These are phyloP conservation scores for Triops cancriformis DNA, from an alignment of 1,140 invertebrate genomes.

Conservation along the genomic window DNA sequence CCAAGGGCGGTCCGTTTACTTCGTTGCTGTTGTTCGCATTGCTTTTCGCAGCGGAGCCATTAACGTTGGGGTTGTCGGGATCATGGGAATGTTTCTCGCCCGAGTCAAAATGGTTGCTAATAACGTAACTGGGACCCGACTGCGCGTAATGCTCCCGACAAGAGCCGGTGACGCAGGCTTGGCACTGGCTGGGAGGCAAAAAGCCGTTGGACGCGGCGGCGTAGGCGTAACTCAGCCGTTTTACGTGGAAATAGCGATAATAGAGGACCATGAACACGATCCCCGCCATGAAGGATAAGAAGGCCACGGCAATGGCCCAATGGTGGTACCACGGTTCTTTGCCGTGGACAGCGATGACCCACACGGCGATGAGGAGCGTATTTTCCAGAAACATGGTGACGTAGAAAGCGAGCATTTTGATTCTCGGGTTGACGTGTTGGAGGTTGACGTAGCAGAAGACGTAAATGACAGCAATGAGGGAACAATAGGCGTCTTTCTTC, in stretches of 20 bases:
- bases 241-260: constrained; percentile 55
- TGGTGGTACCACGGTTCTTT: constrained; percentile 41
- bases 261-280: constrained; percentile 76
- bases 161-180: constrained; percentile 30
- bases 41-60: background rate
- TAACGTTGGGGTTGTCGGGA: background rate
- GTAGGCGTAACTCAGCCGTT: constrained; percentile 39
- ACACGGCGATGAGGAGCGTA: constrained; percentile 58
- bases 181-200: background rate
- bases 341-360: constrained; percentile 48
- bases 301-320: constrained; percentile 47
- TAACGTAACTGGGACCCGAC: constrained; percentile 21
- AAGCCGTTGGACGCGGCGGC: constrained; percentile 13
- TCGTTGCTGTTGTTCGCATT: constrained; percentile 19
- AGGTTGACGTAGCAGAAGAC: constrained; percentile 85
- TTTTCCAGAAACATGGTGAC: constrained; percentile 87
- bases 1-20: constrained; percentile 37
- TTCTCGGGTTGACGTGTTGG: constrained; percentile 64
- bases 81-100: constrained; percentile 11
- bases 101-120: constrained; percentile 24
- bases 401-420: constrained; percentile 80
- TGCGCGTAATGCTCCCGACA: constrained; percentile 30
- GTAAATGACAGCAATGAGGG: constrained; percentile 74
- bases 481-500: constrained; percentile 57
- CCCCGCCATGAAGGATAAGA: constrained; percentile 60